Percentiles rank a stretch among this genome's conserved stretches.
These are phyloP conservation scores for Perca fluviatilis DNA, from an alignment of 2,113 vertebrate species.

Conservation along the genomic window DNA sequence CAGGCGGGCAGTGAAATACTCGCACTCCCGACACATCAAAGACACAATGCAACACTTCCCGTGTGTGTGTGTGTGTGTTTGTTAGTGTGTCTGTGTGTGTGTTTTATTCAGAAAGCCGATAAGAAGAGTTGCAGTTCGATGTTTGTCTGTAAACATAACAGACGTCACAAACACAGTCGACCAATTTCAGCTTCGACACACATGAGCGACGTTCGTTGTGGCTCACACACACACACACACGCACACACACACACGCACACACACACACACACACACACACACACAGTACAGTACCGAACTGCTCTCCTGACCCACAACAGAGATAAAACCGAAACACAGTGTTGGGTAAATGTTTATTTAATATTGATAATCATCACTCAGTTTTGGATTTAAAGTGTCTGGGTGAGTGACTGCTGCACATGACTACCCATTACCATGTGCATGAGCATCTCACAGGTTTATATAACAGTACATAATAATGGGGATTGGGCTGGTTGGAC, in stretches of 20 bases:
- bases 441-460: no score
- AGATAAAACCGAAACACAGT: not conserved
- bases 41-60: slow-evolving; percentile 40
- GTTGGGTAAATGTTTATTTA: not conserved
- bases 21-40: slow-evolving; percentile 68
- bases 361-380: not conserved
- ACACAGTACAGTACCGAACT: not conserved
- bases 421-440: no score
- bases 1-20: slow-evolving; percentile 56
- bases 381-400: no score
- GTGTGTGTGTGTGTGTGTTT: slow-evolving; percentile 1
- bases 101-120: slow-evolving; percentile 16
- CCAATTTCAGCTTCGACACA: slow-evolving; percentile 16
- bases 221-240: not conserved
- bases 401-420: no score
- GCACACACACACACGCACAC: slow-evolving; percentile 19
- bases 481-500: no score
- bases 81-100: slow-evolving; percentile 38
- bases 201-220: not conserved
- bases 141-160: slow-evolving; percentile 17
- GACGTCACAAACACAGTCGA: not conserved
- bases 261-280: slow-evolving; percentile 17
- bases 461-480: no score
- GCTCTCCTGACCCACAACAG: not conserved
- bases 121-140: slow-evolving; percentile 33